These are phyloP conservation scores for Rhopalosiphum maidis DNA, from an alignment of 1,140 invertebrate species.

Conservation along the genomic window DNA sequence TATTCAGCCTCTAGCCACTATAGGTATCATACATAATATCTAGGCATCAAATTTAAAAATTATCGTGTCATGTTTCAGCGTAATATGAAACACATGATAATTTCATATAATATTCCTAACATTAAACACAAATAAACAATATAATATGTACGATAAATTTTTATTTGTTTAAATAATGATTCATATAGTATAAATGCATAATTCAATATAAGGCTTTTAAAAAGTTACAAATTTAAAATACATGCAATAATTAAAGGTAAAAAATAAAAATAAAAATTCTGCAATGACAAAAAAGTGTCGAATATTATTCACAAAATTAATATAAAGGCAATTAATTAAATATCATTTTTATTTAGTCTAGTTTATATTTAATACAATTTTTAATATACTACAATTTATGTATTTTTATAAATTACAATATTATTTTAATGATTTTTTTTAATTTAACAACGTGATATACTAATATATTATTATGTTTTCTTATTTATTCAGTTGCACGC, in stretches of 20 bases:
- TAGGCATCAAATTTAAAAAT: background rate
- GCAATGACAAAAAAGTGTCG: no score
- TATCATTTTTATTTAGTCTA: background rate
- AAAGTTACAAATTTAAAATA: background rate
- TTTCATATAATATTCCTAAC: background rate
- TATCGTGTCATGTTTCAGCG: background rate
- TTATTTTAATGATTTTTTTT: background rate
- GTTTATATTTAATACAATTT: background rate
- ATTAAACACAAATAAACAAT: background rate
- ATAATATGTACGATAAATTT: no score
- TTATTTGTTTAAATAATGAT: no score
- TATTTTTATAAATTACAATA: background rate
- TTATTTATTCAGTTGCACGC: background rate
- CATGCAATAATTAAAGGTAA: no score
- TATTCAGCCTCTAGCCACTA: background rate
- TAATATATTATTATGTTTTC: no score
- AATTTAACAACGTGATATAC: background rate
- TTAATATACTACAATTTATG: background rate
- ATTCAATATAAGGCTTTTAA: background rate
- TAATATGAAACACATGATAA: no score
- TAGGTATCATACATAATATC: background rate
- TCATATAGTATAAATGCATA: no score
- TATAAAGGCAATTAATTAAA: no score
- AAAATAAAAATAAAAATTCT: no score
- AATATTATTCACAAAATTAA: no score